Percentiles rank a stretch among this genome's conserved stretches.
Evolutionary conservation across 2,113 vertebrate species (phyloP).

Genomic region (Hyperopisus bebe): DNA sequence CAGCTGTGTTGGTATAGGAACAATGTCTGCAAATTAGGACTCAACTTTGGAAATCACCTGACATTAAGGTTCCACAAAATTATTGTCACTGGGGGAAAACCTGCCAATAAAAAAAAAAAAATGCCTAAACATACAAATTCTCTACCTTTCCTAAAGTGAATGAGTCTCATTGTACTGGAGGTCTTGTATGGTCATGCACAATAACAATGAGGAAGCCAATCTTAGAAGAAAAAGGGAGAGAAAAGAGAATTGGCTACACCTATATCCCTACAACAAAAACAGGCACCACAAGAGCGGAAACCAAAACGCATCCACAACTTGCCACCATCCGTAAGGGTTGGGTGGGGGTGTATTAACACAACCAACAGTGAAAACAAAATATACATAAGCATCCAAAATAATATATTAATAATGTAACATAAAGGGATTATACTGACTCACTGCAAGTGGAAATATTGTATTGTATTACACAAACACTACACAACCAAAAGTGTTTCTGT

Average conservation of each 20-base stretch:
- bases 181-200: not conserved
- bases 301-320: not conserved
- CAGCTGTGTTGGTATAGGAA: not conserved
- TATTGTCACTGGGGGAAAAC: not conserved
- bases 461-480: not conserved
- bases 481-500: not conserved
- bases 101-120: not conserved
- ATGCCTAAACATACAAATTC: not conserved
- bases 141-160: not conserved
- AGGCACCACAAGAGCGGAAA: not conserved
- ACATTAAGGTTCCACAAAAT: not conserved
- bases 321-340: not conserved
- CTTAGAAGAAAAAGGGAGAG: not conserved
- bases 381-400: not conserved
- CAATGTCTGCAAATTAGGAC: not conserved
- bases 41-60: not conserved
- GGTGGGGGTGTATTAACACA: not conserved
- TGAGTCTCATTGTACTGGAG: not conserved
- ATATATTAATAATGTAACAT: not conserved
- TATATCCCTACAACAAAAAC: not conserved
- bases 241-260: not conserved
- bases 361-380: not conserved
- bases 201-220: not conserved
- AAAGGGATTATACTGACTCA: not conserved
- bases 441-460: not conserved